Conservation (phyloP, 2,797 vertebrate species). For the Telmatherina bonti region DNA sequence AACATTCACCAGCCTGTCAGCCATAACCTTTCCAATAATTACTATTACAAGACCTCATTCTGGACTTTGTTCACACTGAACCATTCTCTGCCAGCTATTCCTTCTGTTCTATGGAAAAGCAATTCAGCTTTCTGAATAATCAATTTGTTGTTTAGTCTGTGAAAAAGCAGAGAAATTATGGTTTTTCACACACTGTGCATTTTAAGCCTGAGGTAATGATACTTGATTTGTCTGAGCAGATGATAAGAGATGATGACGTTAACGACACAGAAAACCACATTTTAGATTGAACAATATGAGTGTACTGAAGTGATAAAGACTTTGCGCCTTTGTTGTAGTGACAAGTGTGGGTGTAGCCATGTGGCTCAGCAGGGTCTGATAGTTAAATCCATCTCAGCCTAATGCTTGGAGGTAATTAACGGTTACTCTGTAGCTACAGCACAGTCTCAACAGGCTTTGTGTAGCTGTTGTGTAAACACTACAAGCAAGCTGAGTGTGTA, state of each 20-base stretch:
- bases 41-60: too few species aligned
- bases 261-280: not conserved
- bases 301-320: not conserved
- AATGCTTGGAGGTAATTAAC: constrained; percentile 39
- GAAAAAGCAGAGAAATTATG: not conserved
- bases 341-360: constrained; percentile 10
- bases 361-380: constrained; percentile 1
- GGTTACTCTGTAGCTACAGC: constrained; percentile 31
- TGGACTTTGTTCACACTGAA: not conserved
- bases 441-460: constrained; percentile 62
- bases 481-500: constrained; percentile 28
- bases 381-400: not conserved
- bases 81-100: not conserved
- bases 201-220: not conserved
- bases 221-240: not conserved
- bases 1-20: not conserved
- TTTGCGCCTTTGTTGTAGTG: not conserved
- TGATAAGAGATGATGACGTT: not conserved
- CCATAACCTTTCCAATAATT: too few species aligned
- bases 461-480: constrained; percentile 76
- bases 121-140: not conserved
- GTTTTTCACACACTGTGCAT: not conserved
- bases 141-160: not conserved
- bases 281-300: not conserved
- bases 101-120: too few species aligned